phyloP scores from a whole-genome alignment of 2,113 vertebrate genomes.

The Petaurus breviceps region DNA sequence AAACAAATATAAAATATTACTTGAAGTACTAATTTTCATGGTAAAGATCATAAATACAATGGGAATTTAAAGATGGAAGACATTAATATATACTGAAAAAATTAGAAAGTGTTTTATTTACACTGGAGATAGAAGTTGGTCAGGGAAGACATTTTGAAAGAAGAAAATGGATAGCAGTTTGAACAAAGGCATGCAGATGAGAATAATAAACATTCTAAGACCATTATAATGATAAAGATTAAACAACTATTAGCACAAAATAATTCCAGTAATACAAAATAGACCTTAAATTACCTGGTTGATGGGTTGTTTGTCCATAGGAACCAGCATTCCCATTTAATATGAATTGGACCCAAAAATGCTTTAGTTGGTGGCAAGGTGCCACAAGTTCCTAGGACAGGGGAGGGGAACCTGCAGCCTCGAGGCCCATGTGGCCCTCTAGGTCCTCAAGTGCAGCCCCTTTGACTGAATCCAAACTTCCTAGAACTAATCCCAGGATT shows the following conservation, averaged over 20 bases:
- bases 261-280: not conserved
- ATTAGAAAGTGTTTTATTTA: not conserved
- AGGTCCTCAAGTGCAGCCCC: too few relatives aligned
- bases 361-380: not conserved
- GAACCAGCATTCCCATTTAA: not conserved
- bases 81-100: not conserved
- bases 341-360: not conserved
- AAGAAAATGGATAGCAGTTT: not conserved
- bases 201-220: not conserved
- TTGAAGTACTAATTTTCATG: not conserved
- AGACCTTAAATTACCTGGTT: not conserved
- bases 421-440: too few relatives aligned
- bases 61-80: not conserved
- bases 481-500: too few relatives aligned
- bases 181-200: not conserved
- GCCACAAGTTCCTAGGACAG: not conserved
- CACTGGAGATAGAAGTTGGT: not conserved
- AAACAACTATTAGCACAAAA: not conserved
- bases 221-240: not conserved
- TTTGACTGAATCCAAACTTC: too few relatives aligned
- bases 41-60: not conserved
- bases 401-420: too few relatives aligned
- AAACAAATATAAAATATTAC: not conserved
- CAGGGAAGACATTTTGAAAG: not conserved
- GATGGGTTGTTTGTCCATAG: not conserved